A percentile compares a stretch with the other conserved stretches of the same genome.
Conservation (phyloP, 2,113 vertebrate genomes). For the Phainopepla nitens region DNA sequence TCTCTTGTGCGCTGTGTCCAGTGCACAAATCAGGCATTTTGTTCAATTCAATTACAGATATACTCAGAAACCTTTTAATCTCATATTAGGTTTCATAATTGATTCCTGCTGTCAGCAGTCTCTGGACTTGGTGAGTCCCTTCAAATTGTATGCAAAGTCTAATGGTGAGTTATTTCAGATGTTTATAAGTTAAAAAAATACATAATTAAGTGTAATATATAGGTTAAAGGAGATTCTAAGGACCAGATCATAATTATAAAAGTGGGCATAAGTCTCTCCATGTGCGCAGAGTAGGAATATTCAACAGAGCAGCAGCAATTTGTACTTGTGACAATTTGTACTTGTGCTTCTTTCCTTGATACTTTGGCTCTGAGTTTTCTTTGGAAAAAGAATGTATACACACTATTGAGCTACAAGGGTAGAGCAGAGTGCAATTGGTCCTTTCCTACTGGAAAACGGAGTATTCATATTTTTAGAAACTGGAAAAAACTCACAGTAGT, state of each 20-base stretch:
- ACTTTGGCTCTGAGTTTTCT: not conserved
- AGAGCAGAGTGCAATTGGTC: not conserved
- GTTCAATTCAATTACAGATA: constrained; percentile 62
- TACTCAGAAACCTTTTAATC: constrained; percentile 56
- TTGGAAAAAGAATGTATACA: not conserved
- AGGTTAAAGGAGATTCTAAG: not conserved
- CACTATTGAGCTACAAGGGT: not conserved
- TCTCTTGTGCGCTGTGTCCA: constrained; percentile 18
- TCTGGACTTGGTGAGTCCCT: not conserved
- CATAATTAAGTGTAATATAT: not conserved
- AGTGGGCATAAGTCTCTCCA: not conserved
- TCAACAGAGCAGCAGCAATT: not conserved
- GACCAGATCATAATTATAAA: not conserved
- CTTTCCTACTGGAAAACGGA: not conserved
- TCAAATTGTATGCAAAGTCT: not conserved
- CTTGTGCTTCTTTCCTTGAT: not conserved
- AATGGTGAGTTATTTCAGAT: not conserved
- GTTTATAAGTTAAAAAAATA: not conserved
- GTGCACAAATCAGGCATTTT: constrained; percentile 52
- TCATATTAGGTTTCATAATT: constrained; percentile 57
- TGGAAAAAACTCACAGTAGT: constrained; percentile 19
- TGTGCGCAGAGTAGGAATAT: not conserved
- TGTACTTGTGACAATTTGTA: not conserved
- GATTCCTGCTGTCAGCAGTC: constrained; percentile 47
- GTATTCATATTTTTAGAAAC: constrained; percentile 8